Base-by-base conservation (phyloP, 2,113 vertebrate species). In the Sylvicapra grimmia region DNA sequence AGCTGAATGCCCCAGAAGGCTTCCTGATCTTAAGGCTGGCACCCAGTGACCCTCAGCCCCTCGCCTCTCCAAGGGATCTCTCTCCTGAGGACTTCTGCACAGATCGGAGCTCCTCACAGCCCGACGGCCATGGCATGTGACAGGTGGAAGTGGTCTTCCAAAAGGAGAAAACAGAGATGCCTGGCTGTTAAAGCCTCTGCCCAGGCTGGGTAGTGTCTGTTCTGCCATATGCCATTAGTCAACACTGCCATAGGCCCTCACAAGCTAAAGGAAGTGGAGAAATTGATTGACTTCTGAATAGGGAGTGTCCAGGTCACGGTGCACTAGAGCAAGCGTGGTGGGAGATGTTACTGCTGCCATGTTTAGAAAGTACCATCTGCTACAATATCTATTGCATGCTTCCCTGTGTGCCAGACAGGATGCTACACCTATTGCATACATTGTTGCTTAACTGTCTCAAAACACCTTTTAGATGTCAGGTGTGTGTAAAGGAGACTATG, bases 51-150 rank as follows among this genome's bases (percentile, higher is more conserved):
- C 83, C 29, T 77, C n/a, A 8, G 63, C 14, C 13, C 63, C n/a
- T 12, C 13, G 0, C 61, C 16, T 95, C 23, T 86, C 33, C 27
- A 53, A 0, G 8, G 3, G 84, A 4, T 33, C 53, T 44, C 40
- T 65, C 18, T 40, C 19, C 5, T 21, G 21, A 23, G 18, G 80
- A 8, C 23, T 63, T 61, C 18, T 88, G 23, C 6, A 8, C 6
- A 7, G 63, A 13, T 36, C 14, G 27, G 44, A 40, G 14, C 33
- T 75, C 25, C 53, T 88, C 25, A 40, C 2, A 25, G 53, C 65
- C 15, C 25, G 40, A 27, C 0, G 1, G 29, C 47, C 29, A n/a
- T 13, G 77, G 49, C 2, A 13, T 3, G 29, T 25, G 51, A 33
- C 14, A 31, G 36, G 47, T 6, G n/a, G 84, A 49, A 86, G 12